Evolutionary conservation across 2,888 invertebrate species (phyloP).

Genomic region (Mactromeris polynyma): DNA sequence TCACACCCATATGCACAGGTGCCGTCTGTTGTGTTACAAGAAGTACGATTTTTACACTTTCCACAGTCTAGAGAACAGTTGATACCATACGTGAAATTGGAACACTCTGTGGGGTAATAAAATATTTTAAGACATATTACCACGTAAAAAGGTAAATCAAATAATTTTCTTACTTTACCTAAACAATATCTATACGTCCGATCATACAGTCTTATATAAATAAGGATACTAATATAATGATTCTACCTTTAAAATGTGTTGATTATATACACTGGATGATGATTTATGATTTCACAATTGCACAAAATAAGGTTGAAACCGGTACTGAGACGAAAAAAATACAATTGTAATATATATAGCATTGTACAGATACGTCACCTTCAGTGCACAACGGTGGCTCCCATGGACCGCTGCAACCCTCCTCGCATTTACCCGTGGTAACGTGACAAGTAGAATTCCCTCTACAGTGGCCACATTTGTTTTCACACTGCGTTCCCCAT

Average conservation of each 20-base stretch:
- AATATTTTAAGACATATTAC: no score
- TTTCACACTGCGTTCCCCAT: not conserved
- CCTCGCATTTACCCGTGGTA: not conserved
- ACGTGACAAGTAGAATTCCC: not conserved
- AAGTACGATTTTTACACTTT: not conserved
- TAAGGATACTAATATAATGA: no score
- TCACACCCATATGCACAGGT: not conserved
- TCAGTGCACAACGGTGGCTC: not conserved
- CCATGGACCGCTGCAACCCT: not conserved
- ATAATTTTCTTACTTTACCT: no score
- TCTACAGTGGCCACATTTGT: not conserved
- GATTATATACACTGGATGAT: no score
- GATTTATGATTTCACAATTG: no score
- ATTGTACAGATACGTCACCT: not conserved
- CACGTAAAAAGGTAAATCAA: no score
- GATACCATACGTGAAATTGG: not conserved
- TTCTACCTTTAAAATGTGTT: no score
- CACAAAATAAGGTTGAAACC: no score
- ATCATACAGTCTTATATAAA: no score
- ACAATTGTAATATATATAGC: no score
- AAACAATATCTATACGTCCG: no score
- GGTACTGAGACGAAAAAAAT: no score
- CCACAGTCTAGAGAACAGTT: not conserved
- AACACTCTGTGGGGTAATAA: not conserved
- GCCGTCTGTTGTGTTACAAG: constrained; percentile 2